Percentiles rank a stretch among this genome's conserved stretches.
Conservation (phyloP, 2,797 vertebrate species). For the Tapirus indicus region DNA sequence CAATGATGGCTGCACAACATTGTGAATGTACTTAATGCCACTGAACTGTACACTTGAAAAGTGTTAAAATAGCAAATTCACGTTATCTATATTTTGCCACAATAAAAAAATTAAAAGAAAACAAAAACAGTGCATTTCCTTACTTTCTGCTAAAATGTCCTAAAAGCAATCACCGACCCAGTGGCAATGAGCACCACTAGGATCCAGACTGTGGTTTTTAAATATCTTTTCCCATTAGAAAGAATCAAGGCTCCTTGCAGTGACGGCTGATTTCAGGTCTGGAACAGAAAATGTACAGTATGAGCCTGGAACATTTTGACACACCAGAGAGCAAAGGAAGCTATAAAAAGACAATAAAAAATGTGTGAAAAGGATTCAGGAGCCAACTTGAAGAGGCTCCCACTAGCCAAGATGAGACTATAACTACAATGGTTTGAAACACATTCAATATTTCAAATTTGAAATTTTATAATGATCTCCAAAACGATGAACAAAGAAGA, state of each 20-base stretch:
- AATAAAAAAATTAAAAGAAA: background rate
- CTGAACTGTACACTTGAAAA: background rate
- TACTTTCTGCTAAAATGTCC: background rate
- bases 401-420: background rate
- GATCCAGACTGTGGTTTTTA: background rate
- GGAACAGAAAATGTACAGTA: background rate
- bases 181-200: background rate
- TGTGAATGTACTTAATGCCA: background rate
- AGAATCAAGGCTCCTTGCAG: background rate
- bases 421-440: background rate
- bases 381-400: background rate
- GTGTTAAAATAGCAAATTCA: background rate
- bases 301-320: background rate
- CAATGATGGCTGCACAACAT: background rate
- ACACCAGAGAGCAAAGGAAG: background rate
- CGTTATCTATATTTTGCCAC: background rate
- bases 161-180: background rate
- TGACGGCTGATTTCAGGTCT: background rate
- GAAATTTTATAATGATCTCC: background rate
- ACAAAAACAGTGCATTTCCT: background rate
- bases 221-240: slow-evolving; percentile 9
- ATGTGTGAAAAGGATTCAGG: background rate
- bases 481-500: background rate
- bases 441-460: background rate
- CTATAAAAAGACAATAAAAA: background rate